Conservation (phyloP, 1,140 invertebrate genomes). For the Bombus difficillimus region DNA sequence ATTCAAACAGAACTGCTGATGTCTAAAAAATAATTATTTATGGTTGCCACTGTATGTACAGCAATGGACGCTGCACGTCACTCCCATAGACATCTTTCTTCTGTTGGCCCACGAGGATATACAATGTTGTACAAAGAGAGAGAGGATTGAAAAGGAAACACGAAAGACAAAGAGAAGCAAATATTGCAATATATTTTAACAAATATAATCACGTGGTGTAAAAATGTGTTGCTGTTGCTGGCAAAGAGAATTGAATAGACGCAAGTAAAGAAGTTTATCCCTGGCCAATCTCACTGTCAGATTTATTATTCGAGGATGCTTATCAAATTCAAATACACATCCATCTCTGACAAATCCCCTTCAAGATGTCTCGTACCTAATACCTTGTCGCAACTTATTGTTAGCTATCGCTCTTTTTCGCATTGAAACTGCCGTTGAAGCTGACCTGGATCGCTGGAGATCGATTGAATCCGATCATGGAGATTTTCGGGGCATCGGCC, state of each 20-base stretch:
- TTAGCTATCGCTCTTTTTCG: background rate
- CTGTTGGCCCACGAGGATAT: too few relatives aligned
- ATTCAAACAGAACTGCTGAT: too few relatives aligned
- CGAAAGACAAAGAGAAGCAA: too few relatives aligned
- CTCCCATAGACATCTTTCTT: too few relatives aligned
- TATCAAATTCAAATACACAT: background rate
- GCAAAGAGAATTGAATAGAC: background rate
- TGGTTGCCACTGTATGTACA: rapidly evolving
- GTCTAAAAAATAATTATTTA: too few relatives aligned
- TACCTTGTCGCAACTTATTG: background rate
- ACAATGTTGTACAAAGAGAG: too few relatives aligned
- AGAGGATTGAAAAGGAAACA: too few relatives aligned
- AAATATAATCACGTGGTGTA: too few relatives aligned
- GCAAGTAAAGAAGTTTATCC: background rate
- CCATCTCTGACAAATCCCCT: background rate
- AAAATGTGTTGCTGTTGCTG: too few relatives aligned
- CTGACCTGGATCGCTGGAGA: background rate
- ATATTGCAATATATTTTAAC: too few relatives aligned
- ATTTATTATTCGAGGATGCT: background rate
- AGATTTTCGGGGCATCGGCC: background rate
- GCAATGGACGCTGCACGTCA: too few relatives aligned
- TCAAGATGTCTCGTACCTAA: background rate
- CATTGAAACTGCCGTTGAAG: too few relatives aligned
- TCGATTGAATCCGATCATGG: background rate
- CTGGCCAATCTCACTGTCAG: background rate